Conservation (phyloP, 2,113 vertebrate species). For the Carollia perspicillata region DNA sequence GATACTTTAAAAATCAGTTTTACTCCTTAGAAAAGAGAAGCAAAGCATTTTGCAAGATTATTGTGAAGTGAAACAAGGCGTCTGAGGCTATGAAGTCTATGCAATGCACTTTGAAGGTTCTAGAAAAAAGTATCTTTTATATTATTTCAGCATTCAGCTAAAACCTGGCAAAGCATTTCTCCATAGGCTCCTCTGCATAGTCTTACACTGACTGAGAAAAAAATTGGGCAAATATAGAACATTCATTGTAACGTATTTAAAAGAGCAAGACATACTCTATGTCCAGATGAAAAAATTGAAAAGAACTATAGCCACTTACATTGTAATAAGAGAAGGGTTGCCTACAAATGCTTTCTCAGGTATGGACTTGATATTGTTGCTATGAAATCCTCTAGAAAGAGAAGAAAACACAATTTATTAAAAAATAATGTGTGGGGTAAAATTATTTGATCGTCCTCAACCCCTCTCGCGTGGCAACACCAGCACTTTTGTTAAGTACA, state of each 20-base stretch:
- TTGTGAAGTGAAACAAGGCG: neutral
- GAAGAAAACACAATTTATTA: slow-evolving; percentile 44
- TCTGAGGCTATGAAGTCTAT: neutral
- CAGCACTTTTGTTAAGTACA: neutral
- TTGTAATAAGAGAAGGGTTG: slow-evolving; percentile 92
- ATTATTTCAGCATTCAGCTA: neutral
- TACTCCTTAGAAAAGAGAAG: slow-evolving; percentile 20
- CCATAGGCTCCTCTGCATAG: neutral
- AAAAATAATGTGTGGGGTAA: neutral
- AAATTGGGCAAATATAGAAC: neutral
- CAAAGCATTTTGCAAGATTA: neutral
- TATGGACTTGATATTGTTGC: slow-evolving; percentile 93
- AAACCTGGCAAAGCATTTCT: neutral
- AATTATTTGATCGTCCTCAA: neutral
- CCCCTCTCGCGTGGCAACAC: neutral
- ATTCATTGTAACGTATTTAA: neutral
- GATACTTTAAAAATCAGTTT: slow-evolving; percentile 8
- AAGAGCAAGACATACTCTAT: neutral
- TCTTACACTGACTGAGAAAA: neutral
- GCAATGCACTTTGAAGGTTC: neutral
- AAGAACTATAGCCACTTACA: slow-evolving; percentile 84
- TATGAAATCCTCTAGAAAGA: slow-evolving; percentile 91
- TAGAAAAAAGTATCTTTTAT: neutral
- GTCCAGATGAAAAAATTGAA: neutral
- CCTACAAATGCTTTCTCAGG: slow-evolving; percentile 92